Evolutionary conservation across 92 coral and sea anemone genomes (phyloP).

Genomic region (Zoanthus sansibaricus): DNA sequence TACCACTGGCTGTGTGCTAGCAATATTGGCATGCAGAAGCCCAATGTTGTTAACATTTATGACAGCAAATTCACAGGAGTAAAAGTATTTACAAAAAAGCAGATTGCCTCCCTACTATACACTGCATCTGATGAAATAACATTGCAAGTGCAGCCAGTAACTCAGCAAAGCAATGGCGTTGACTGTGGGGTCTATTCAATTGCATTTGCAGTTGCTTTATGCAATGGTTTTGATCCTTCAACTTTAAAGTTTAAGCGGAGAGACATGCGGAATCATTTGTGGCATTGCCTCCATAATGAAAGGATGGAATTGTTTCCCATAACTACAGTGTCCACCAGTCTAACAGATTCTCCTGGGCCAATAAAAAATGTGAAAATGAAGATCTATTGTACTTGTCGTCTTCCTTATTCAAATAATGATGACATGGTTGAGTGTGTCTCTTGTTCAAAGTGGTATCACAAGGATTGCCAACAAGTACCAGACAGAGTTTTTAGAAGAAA

Average conservation of each 20-base stretch:
- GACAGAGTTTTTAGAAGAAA: not conserved
- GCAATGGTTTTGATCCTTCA: too few relatives aligned
- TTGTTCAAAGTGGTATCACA: not conserved
- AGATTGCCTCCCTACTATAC: not conserved
- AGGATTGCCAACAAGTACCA: not conserved
- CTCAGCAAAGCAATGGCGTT: too few relatives aligned
- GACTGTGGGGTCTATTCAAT: too few relatives aligned
- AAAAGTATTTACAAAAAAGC: not conserved
- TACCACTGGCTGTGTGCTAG: constrained; percentile 41
- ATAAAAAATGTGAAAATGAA: too few relatives aligned
- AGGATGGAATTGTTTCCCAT: too few relatives aligned
- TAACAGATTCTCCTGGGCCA: too few relatives aligned
- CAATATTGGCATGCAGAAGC: constrained; percentile 2
- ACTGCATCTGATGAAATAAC: too few relatives aligned
- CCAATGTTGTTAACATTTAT: not conserved
- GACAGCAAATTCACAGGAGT: constrained; percentile 24
- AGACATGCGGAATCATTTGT: not conserved
- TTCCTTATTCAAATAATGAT: not conserved
- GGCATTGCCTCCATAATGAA: too few relatives aligned
- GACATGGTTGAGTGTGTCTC: not conserved
- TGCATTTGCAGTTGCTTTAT: too few relatives aligned
- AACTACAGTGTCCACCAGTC: too few relatives aligned
- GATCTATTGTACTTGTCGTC: too few relatives aligned
- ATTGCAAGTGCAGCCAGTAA: too few relatives aligned
- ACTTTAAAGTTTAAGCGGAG: not conserved